These are phyloP conservation scores for Pachypeltis micranthus DNA, from an alignment of 1,140 invertebrate species.

Conservation along the genomic window DNA sequence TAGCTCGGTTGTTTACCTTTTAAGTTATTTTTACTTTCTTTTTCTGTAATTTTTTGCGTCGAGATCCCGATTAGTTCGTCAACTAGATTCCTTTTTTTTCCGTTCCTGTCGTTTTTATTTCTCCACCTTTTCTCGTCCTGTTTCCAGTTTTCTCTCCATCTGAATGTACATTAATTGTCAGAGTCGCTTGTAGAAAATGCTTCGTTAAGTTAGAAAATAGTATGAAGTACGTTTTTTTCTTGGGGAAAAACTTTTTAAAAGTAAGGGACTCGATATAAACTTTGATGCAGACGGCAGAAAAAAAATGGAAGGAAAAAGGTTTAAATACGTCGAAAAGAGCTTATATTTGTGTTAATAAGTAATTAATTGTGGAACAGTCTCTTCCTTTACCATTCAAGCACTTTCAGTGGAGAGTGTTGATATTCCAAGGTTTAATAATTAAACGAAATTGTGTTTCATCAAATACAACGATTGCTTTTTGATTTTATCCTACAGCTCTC, in stretches of 20 bases:
- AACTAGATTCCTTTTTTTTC: no score
- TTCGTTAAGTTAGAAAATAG: not conserved
- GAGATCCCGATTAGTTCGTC: no score
- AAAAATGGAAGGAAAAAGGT: not conserved
- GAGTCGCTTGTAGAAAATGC: not conserved
- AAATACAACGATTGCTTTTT: not conserved
- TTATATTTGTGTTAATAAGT: slow-evolving; percentile 21
- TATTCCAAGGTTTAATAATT: slow-evolving; percentile 21
- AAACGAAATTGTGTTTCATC: slow-evolving; percentile 3
- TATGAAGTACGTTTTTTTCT: not conserved
- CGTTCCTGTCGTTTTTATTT: no score
- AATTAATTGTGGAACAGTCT: slow-evolving; percentile 16
- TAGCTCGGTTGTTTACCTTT: not conserved
- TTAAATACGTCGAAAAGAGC: slow-evolving; percentile 19
- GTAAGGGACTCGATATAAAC: slow-evolving; percentile 14
- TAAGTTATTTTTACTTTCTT: not conserved
- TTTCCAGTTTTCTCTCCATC: not conserved
- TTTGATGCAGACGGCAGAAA: not conserved
- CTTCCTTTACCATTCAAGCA: slow-evolving; percentile 16
- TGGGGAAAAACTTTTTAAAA: slow-evolving; percentile 15
- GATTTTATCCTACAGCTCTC: not conserved
- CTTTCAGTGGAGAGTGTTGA: slow-evolving; percentile 15
- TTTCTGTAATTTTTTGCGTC: no score
- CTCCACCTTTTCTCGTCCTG: no score
- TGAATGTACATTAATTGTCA: not conserved